These are phyloP conservation scores for Agonopterix alstromeriana DNA, from an alignment of 2,888 invertebrate genomes.

Conservation along the genomic window DNA sequence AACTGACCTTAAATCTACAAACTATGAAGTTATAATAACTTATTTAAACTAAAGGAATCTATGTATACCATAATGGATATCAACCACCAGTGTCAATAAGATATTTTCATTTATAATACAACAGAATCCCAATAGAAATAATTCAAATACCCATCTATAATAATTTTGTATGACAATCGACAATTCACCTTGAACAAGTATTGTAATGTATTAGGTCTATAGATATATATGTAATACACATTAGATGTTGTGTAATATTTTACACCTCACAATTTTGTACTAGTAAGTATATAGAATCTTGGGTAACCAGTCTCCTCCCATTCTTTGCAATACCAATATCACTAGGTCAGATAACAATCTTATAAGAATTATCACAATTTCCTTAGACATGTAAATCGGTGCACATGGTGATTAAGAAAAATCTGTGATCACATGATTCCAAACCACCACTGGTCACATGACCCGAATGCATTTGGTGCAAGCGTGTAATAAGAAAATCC, in stretches of 20 bases:
- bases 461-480: constrained; percentile 33
- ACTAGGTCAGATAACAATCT: not conserved
- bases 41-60: too few relatives aligned
- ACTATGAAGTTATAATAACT: too few relatives aligned
- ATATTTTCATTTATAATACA: too few relatives aligned
- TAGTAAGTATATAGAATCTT: not conserved
- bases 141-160: too few relatives aligned
- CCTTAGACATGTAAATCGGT: not conserved
- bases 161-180: too few relatives aligned
- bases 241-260: constrained; percentile 46
- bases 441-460: constrained; percentile 47
- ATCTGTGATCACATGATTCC: constrained; percentile 50
- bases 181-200: constrained; percentile 5
- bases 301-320: too few relatives aligned
- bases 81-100: too few relatives aligned
- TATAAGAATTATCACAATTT: not conserved
- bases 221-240: constrained; percentile 19
- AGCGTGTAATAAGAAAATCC: constrained; percentile 10
- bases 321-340: too few relatives aligned
- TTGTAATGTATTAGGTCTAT: constrained; percentile 1
- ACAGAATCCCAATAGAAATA: too few relatives aligned
- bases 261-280: constrained; percentile 10
- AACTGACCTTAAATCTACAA: too few relatives aligned
- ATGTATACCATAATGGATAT: too few relatives aligned
- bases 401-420: constrained; percentile 6